Percentiles rank a stretch among this genome's conserved stretches.
Conservation (phyloP, 1,140 invertebrate species). For the Limonius californicus region DNA sequence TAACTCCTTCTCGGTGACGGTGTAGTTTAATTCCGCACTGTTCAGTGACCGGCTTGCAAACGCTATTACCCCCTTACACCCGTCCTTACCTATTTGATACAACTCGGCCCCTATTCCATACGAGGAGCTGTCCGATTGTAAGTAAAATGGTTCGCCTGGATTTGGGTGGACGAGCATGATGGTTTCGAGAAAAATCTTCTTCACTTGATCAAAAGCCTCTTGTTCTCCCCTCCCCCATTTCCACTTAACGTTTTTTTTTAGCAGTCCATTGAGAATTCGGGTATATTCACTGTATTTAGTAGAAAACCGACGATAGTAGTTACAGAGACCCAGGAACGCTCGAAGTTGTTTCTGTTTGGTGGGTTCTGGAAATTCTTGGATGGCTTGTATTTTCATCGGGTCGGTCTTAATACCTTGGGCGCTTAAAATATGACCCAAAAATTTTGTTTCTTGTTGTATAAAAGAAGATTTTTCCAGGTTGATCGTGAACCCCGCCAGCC, state of each 20-base stretch:
- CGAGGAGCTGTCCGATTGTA: constrained; percentile 36
- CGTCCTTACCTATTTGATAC: constrained; percentile 28
- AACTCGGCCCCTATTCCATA: constrained; percentile 30
- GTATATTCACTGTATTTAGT: constrained; percentile 28
- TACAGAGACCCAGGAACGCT: constrained; percentile 41
- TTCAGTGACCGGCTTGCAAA: constrained; percentile 30
- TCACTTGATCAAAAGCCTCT: constrained; percentile 1
- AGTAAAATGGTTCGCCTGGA: constrained; percentile 28
- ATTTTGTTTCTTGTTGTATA: constrained; percentile 20
- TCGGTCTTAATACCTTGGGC: constrained; percentile 17
- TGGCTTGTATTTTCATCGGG: constrained; percentile 36
- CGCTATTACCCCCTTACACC: no score
- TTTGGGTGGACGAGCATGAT: constrained; percentile 33
- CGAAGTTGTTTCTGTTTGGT: constrained; percentile 34
- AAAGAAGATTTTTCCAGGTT: constrained; percentile 29
- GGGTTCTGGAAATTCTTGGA: constrained; percentile 35
- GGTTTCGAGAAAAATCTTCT: constrained; percentile 26
- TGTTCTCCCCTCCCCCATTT: constrained; percentile 7
- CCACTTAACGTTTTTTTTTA: constrained; percentile 27
- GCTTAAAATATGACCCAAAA: constrained; percentile 30
- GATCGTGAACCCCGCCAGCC: constrained; percentile 31
- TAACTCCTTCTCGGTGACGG: constrained; percentile 41
- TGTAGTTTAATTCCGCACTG: constrained; percentile 34
- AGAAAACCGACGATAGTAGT: constrained; percentile 43
- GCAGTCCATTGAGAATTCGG: constrained; percentile 33